Percentiles rank a stretch among this genome's conserved stretches.
Evolutionary conservation across 2,113 vertebrate species (phyloP).

Genomic region (Ceratotherium simum): DNA sequence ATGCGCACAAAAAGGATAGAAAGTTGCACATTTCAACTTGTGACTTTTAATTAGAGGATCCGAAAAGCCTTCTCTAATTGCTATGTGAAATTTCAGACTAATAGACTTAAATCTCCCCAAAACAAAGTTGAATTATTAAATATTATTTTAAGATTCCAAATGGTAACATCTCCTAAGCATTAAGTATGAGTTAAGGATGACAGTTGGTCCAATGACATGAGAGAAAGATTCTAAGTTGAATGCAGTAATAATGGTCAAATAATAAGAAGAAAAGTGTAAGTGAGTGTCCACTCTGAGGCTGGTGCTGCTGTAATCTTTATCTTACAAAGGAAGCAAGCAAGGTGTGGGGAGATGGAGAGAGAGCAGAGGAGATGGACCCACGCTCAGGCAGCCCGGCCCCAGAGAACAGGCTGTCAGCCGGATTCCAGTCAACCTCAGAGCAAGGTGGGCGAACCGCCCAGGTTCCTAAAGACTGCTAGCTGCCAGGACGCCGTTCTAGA

Average conservation of each 20-base stretch:
- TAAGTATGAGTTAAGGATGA: not conserved
- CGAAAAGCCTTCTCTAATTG: not conserved
- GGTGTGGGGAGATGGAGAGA: not conserved
- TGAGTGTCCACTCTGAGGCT: fast-evolving
- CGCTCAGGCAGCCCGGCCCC: not conserved
- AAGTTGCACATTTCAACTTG: not conserved
- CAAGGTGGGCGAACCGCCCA: fast-evolving
- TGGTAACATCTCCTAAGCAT: not conserved
- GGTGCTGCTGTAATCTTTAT: not conserved
- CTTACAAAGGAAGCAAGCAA: not conserved
- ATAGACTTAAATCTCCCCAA: not conserved
- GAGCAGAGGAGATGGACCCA: not conserved
- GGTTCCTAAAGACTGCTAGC: not conserved
- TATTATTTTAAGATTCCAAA: not conserved
- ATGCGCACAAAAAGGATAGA: not conserved
- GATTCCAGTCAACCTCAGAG: not conserved
- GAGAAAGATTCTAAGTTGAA: not conserved
- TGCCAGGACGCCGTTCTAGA: too few relatives aligned
- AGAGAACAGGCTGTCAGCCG: not conserved
- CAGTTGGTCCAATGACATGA: fast-evolving
- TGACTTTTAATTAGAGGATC: not conserved
- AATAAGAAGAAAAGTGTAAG: not conserved
- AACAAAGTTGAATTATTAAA: not conserved
- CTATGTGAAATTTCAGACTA: not conserved
- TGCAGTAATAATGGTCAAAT: not conserved